phyloP scores from a whole-genome alignment of 2,113 vertebrate genomes.

The Panthera tigris region DNA sequence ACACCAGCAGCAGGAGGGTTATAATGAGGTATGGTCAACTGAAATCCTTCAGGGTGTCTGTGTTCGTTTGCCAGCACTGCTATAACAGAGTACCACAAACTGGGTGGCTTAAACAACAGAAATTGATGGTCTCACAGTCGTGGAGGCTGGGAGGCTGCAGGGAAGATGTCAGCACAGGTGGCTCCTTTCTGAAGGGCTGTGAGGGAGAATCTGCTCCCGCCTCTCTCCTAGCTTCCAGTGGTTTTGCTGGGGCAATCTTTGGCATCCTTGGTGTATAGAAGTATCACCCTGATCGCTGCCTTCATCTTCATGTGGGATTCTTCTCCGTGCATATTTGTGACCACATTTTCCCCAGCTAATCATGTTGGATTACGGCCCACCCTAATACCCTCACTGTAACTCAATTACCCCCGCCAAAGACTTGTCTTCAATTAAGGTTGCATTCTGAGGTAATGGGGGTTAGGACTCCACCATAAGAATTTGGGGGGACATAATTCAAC shows the following conservation, averaged over 20 bases:
- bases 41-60: background rate
- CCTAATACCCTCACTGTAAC: background rate
- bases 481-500: background rate
- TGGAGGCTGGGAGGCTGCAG: background rate
- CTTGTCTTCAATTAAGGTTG: background rate
- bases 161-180: background rate
- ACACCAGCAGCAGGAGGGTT: background rate
- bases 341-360: background rate
- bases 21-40: background rate
- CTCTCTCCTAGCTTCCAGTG: background rate
- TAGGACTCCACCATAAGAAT: background rate
- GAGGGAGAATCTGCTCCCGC: background rate
- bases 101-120: background rate
- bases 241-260: background rate
- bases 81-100: background rate
- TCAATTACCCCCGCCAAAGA: background rate
- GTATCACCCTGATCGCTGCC: background rate
- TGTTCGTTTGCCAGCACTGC: background rate
- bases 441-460: background rate
- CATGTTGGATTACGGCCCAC: background rate
- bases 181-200: background rate
- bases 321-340: background rate
- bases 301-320: background rate
- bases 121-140: background rate
- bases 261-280: background rate